Conservation (phyloP, 2,888 invertebrate species). For the Adineta ricciae region DNA sequence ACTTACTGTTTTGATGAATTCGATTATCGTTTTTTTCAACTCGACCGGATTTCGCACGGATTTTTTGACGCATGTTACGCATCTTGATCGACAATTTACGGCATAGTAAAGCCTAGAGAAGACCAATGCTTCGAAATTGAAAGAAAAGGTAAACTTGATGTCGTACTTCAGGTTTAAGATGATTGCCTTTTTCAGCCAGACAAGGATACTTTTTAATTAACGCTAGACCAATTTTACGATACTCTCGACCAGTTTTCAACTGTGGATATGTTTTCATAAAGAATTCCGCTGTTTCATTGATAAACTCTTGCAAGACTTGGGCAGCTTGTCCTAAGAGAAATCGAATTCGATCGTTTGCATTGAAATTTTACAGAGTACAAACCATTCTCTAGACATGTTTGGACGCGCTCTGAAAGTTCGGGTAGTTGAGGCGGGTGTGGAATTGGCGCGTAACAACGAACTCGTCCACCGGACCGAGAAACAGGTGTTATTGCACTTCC, state of each 20-base stretch:
- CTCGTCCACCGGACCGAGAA: neutral
- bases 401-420: constrained; percentile 13
- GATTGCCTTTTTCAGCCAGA: constrained; percentile 13
- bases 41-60: neutral
- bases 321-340: neutral
- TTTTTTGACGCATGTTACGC: constrained; percentile 22
- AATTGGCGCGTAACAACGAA: constrained; percentile 7
- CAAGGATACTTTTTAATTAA: constrained; percentile 16
- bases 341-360: too few species aligned
- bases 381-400: neutral
- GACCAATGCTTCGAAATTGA: neutral
- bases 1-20: constrained; percentile 14
- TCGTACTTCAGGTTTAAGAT: constrained; percentile 6
- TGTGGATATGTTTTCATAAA: constrained; percentile 22
- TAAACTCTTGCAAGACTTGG: neutral
- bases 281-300: neutral
- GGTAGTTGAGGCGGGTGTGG: constrained; percentile 4
- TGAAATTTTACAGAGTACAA: too few species aligned
- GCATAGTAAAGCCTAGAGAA: neutral
- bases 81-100: constrained; percentile 13
- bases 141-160: neutral
- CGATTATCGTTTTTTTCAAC: constrained; percentile 11
- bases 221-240: constrained; percentile 17
- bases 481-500: neutral
- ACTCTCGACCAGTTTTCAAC: constrained; percentile 16